A percentile compares a stretch with the other conserved stretches of the same genome.
Evolutionary conservation across 2,113 vertebrate species (phyloP).

Genomic region (Chaetodon trifascialis): DNA sequence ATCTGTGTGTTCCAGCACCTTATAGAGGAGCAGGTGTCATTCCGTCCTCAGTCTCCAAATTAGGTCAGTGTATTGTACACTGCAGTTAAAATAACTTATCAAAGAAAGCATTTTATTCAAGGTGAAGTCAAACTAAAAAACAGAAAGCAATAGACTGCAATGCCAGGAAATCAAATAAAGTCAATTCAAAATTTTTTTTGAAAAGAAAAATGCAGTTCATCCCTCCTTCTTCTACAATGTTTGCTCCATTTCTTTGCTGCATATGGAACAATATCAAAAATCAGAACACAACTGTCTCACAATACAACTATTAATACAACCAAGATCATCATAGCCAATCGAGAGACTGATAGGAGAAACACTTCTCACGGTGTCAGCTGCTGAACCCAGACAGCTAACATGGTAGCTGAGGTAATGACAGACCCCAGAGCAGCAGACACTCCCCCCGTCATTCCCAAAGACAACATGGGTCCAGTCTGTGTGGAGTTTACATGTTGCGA

Average conservation of each 20-base stretch:
- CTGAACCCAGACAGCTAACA: too few relatives aligned
- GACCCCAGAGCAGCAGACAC: neutral
- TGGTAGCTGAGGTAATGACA: neutral
- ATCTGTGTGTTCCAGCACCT: conserved; percentile 4
- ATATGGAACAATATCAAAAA: neutral
- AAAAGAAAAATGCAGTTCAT: too few relatives aligned
- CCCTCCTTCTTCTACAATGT: neutral
- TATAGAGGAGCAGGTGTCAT: neutral
- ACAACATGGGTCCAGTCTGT: too few relatives aligned
- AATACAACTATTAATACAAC: neutral
- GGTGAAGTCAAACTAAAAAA: neutral
- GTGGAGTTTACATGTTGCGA: too few relatives aligned
- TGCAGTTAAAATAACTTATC: neutral
- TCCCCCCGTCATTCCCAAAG: neutral
- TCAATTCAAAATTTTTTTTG: too few relatives aligned
- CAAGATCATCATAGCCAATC: neutral
- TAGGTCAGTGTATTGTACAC: neutral
- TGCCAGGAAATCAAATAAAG: neutral
- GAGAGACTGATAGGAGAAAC: neutral
- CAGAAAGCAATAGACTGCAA: neutral
- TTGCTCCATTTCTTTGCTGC: neutral
- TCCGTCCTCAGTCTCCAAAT: neutral
- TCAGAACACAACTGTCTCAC: neutral
- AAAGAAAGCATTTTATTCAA: neutral
- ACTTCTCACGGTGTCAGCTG: neutral